Evolutionary conservation across 1,140 invertebrate species (phyloP).

Genomic region (Metaphire vulgaris): DNA sequence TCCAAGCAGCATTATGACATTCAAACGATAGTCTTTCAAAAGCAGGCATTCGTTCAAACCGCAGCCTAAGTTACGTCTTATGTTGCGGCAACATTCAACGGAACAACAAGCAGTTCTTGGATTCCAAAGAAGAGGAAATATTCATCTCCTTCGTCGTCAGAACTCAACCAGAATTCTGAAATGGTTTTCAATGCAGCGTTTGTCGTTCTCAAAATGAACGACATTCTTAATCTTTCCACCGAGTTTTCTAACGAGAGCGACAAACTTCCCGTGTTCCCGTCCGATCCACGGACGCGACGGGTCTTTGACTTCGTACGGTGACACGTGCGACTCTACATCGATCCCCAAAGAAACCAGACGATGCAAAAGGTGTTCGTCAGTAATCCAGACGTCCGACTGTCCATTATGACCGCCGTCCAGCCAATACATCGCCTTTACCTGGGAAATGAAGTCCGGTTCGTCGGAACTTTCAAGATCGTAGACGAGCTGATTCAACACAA

Average conservation of each 20-base stretch:
- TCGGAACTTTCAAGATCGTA: slow-evolving; percentile 64
- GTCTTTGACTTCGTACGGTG: slow-evolving; percentile 72
- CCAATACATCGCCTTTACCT: slow-evolving; percentile 67
- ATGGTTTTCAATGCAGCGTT: slow-evolving; percentile 61
- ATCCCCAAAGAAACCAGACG: slow-evolving; percentile 56
- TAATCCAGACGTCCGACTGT: slow-evolving; percentile 76
- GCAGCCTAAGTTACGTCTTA: too few species aligned
- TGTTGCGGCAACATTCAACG: too few species aligned
- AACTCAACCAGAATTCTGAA: slow-evolving; percentile 48
- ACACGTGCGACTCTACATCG: slow-evolving; percentile 64
- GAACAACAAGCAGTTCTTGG: too few species aligned
- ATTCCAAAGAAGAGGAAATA: too few species aligned
- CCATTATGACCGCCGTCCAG: slow-evolving; percentile 79
- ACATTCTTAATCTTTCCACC: slow-evolving; percentile 59
- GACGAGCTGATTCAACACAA: slow-evolving; percentile 80
- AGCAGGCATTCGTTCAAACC: too few species aligned
- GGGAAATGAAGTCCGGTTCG: slow-evolving; percentile 35
- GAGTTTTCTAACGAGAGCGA: slow-evolving; percentile 59
- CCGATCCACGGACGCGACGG: slow-evolving; percentile 70
- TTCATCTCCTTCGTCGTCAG: too few species aligned
- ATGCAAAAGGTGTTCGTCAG: slow-evolving; percentile 63
- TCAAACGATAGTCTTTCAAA: too few species aligned
- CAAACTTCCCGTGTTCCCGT: slow-evolving; percentile 70
- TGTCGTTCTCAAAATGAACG: slow-evolving; percentile 62
- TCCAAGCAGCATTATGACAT: too few species aligned